A percentile compares a stretch with the other conserved stretches of the same genome.
phyloP scores from a whole-genome alignment of 2,113 vertebrate genomes.

The Tragelaphus buxtoni region DNA sequence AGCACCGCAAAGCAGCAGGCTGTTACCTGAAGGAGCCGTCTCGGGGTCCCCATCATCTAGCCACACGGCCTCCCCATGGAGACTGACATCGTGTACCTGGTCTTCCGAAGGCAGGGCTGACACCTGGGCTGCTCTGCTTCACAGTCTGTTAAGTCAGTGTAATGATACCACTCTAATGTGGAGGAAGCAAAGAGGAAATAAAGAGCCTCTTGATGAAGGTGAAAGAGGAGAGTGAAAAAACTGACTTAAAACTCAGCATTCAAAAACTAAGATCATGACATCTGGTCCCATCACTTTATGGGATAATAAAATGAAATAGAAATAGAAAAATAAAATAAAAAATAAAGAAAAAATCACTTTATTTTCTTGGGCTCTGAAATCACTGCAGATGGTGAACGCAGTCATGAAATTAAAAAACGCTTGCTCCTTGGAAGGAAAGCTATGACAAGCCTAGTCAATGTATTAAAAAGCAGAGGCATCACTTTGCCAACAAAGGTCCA shows the following conservation, averaged over 20 bases:
- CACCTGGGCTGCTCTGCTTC: neutral
- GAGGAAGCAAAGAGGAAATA: neutral
- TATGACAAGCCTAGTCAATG: neutral
- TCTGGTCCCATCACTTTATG: neutral
- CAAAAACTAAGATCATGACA: neutral
- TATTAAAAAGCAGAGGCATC: neutral
- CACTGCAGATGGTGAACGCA: neutral
- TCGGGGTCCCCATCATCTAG: neutral
- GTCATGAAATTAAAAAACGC: neutral
- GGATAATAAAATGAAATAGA: too few species aligned
- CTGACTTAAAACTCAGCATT: neutral
- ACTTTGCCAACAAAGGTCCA: neutral
- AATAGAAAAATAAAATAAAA: too few species aligned
- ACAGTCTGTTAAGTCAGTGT: neutral
- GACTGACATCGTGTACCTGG: accelerated
- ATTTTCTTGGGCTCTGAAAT: neutral
- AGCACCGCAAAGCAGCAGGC: accelerated
- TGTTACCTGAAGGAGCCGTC: neutral
- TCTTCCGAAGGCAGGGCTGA: neutral
- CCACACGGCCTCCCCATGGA: neutral
- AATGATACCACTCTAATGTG: neutral
- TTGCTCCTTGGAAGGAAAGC: neutral
- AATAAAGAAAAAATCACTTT: neutral
- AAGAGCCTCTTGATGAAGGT: neutral
- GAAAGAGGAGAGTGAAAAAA: neutral